Evolutionary conservation across 2,797 vertebrate genomes (phyloP).

Genomic region (Peromyscus attwateri): DNA sequence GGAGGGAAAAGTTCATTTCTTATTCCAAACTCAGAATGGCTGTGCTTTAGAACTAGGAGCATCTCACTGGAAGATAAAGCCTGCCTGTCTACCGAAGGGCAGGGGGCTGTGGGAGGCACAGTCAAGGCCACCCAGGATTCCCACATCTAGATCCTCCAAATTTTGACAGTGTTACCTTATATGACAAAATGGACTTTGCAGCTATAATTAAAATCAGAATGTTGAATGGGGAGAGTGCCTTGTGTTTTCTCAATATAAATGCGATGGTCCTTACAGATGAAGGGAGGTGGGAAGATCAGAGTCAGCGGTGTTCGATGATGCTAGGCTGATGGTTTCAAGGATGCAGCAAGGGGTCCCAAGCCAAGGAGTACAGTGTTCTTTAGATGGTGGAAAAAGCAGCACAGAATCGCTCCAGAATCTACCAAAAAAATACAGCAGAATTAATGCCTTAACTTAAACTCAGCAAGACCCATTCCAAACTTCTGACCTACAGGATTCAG

Average conservation of each 20-base stretch:
- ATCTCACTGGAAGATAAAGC: background rate
- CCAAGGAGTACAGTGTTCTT: background rate
- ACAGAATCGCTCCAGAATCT: background rate
- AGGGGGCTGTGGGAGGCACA: background rate
- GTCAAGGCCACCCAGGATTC: background rate
- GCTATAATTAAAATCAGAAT: constrained; percentile 6
- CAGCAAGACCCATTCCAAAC: background rate
- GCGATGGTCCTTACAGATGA: background rate
- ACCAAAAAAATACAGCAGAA: background rate
- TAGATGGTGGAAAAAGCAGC: background rate
- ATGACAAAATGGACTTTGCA: background rate
- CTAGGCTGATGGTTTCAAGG: background rate
- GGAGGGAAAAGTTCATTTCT: constrained; percentile 51
- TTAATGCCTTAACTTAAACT: background rate
- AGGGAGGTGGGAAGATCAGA: background rate
- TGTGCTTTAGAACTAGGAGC: background rate
- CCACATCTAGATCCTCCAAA: background rate
- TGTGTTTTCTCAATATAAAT: background rate
- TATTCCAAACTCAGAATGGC: constrained; percentile 15
- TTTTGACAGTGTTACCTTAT: background rate
- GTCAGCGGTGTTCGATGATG: background rate
- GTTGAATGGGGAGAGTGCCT: background rate
- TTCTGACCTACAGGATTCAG: background rate
- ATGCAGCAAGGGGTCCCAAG: background rate
- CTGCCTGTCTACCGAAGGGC: background rate